Evolutionary conservation across 2,888 invertebrate genomes (phyloP), one percentile per base, ranked within the genome.

Genomic region (Agonopterix subpropinquella): DNA sequence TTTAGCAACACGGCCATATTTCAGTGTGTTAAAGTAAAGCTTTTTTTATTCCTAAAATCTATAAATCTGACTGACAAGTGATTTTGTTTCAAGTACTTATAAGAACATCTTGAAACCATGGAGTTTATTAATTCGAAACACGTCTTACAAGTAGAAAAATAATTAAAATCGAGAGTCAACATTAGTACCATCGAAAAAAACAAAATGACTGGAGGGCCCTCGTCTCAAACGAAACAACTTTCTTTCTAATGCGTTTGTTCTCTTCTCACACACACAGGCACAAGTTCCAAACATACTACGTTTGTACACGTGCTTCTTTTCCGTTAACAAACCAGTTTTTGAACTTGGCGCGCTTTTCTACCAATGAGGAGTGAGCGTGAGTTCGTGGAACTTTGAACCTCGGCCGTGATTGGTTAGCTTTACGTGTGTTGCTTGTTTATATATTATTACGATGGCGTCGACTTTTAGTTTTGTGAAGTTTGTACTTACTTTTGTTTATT

Each of bases 381-480:
- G 84, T 84, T 84, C 85, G 79, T 70, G 73, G 78, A 84, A 81
- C 81, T 74, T 59, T 77, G 76, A 72, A 73, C 80, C 73, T 82
- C 77, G 70, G 63, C 57, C 51, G 64, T 70, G 66, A 82, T 82
- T 75, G 76, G 80, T 53, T 59, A 48, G 51, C 45, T 18, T 28
- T 28, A 28, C 7, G 28, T 28, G 28, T 28, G 28, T 28, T 28
- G 28, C 28, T 28, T 28, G 28, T 28, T 28, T 28, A 28, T 28
- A 28, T 28, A 28, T 28, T 28, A 28, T 2, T 28, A 28, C 28
- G 28, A 47, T 35, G 15, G 9, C 10, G 36, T 13, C 8, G 47
- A 36, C 9, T 15, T 50, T 43, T 43, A n/a, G 44, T 47, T 50
- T 49, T 43, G 41, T n/a, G n/a, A 41, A 41, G 11, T n/a, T 41